Percentiles rank a stretch among this genome's conserved stretches.
These are phyloP conservation scores for Drymonia ruficornis DNA, from an alignment of 2,888 invertebrate species.

Conservation along the genomic window DNA sequence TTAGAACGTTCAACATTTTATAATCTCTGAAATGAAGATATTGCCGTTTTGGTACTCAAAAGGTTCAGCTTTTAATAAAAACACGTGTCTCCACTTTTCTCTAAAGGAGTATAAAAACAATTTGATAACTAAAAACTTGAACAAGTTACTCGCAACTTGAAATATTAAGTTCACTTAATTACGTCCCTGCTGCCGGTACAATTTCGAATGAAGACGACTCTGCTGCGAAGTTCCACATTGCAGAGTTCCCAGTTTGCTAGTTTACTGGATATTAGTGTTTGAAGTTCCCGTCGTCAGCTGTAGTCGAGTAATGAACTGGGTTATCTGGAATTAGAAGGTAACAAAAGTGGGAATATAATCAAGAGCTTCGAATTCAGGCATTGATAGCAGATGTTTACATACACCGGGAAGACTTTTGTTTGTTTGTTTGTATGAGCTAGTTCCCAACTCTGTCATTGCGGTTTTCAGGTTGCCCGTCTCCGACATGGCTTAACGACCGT, in stretches of 20 bases:
- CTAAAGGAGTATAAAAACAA: background rate
- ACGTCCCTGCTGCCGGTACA: background rate
- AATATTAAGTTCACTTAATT: slow-evolving; percentile 5
- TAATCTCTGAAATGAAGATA: too few relatives aligned
- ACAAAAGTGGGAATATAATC: too few relatives aligned
- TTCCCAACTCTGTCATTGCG: too few relatives aligned
- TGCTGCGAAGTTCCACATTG: background rate
- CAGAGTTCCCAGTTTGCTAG: background rate
- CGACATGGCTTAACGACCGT: too few relatives aligned
- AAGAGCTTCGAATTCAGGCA: too few relatives aligned
- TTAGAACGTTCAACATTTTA: too few relatives aligned
- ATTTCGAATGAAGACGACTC: slow-evolving; percentile 3
- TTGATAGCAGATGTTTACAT: too few relatives aligned
- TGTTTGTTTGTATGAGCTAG: too few relatives aligned
- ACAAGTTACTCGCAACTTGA: slow-evolving; percentile 1
- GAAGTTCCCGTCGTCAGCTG: background rate
- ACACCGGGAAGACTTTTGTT: too few relatives aligned
- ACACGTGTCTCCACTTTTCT: background rate
- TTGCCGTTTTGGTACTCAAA: too few relatives aligned
- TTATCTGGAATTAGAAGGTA: background rate
- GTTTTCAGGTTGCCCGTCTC: too few relatives aligned
- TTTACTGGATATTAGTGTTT: background rate
- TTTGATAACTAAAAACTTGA: background rate
- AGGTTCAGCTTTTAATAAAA: background rate
- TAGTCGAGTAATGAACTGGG: background rate